Evolutionary conservation across 64 coral and sea anemone genomes (phyloP).

Genomic region (Orbicella faveolata): DNA sequence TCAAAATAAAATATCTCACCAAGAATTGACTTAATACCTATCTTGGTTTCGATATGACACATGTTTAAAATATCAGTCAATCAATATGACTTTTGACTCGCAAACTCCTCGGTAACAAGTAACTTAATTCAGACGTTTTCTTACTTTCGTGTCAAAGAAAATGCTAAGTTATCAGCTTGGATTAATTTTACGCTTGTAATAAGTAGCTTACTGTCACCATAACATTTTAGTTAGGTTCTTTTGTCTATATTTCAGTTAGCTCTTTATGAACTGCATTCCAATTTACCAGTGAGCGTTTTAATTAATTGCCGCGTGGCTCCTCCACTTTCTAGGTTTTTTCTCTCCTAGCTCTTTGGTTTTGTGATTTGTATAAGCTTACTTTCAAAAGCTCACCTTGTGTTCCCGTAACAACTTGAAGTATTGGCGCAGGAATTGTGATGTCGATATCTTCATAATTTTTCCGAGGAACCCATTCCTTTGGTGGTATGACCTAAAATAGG

Average conservation of each 20-base stretch:
- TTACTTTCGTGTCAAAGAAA: neutral
- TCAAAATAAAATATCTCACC: neutral
- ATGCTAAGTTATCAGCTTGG: neutral
- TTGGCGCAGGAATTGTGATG: conserved; percentile 86
- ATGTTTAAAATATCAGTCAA: too few relatives aligned
- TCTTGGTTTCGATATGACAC: too few relatives aligned
- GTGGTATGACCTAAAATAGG: conserved; percentile 80
- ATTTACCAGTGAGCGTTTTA: neutral
- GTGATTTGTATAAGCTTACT: neutral
- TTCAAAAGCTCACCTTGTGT: conserved; percentile 70
- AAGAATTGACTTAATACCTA: neutral
- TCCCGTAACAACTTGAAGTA: conserved; percentile 91
- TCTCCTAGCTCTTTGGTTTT: neutral
- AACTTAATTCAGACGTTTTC: neutral
- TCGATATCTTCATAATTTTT: conserved; percentile 74
- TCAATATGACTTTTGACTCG: too few relatives aligned
- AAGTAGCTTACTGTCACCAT: neutral
- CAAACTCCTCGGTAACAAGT: neutral
- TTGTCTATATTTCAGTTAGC: neutral
- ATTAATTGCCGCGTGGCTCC: neutral
- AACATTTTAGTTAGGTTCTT: neutral
- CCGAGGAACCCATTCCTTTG: conserved; percentile 91
- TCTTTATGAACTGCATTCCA: neutral
- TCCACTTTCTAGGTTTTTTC: neutral
- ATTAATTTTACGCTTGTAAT: neutral